phyloP scores from a whole-genome alignment of 2,113 vertebrate species.

The Gymnobelideus leadbeateri region DNA sequence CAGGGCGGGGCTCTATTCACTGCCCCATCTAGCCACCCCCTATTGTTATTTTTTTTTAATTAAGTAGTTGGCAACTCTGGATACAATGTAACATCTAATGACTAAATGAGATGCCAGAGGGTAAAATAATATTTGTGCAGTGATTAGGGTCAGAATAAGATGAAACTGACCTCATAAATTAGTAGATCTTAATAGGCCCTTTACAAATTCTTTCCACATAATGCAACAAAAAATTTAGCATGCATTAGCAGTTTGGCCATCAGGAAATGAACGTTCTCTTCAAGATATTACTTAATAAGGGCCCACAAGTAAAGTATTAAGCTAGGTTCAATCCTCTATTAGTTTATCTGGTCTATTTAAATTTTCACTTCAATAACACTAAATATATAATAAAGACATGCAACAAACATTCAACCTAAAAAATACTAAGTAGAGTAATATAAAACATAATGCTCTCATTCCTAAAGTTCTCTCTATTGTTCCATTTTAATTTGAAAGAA shows the following conservation, averaged over 20 bases:
- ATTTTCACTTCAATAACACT: neutral
- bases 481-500: neutral
- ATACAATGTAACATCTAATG: neutral
- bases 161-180: neutral
- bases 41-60: neutral
- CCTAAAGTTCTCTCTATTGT: neutral
- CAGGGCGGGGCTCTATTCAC: neutral
- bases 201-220: neutral
- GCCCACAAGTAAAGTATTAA: neutral
- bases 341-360: neutral
- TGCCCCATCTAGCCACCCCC: too few species aligned
- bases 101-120: neutral
- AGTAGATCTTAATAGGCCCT: neutral
- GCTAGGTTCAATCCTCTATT: neutral
- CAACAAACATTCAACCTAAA: neutral
- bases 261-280: neutral
- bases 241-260: neutral
- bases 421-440: neutral
- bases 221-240: constrained; percentile 13
- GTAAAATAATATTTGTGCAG: neutral
- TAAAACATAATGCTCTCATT: neutral
- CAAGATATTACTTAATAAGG: neutral
- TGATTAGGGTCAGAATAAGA: neutral
- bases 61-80: neutral
- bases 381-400: neutral